Conservation (phyloP, 2,888 invertebrate species). For the Neoitamus cyanurus region DNA sequence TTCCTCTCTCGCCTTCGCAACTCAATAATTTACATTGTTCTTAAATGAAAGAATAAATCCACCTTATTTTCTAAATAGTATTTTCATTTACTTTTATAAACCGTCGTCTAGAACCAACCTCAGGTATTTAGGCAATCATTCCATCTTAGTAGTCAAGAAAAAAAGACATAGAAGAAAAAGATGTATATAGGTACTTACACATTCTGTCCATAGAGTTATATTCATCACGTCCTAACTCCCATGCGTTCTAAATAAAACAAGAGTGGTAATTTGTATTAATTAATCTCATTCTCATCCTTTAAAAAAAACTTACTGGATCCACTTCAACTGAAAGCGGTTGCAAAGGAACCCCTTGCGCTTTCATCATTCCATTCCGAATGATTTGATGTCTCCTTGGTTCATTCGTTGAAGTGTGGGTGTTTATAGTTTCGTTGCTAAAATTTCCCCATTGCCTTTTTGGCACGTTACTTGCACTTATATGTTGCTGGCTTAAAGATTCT, state of each 20-base stretch:
- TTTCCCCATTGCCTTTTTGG: conserved; percentile 17
- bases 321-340: conserved; percentile 74
- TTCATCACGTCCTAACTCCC: conserved; percentile 67
- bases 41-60: too few relatives aligned
- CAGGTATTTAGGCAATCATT: too few relatives aligned
- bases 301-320: conserved; percentile 71
- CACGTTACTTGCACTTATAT: conserved; percentile 37
- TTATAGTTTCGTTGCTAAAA: not conserved
- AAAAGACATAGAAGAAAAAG: not conserved
- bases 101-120: too few relatives aligned
- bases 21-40: too few relatives aligned
- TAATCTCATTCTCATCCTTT: not conserved
- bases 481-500: conserved; percentile 43
- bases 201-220: conserved; percentile 52
- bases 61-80: too few relatives aligned
- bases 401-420: not conserved
- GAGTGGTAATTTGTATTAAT: not conserved
- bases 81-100: too few relatives aligned
- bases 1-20: too few relatives aligned
- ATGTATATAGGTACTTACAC: conserved; percentile 53
- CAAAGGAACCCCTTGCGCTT: conserved; percentile 61
- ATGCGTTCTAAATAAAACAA: conserved; percentile 69
- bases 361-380: conserved; percentile 62
- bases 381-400: conserved; percentile 54
- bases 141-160: too few relatives aligned